Base-by-base conservation (phyloP, 2,797 vertebrate species). In the Cheirogaleus major region DNA sequence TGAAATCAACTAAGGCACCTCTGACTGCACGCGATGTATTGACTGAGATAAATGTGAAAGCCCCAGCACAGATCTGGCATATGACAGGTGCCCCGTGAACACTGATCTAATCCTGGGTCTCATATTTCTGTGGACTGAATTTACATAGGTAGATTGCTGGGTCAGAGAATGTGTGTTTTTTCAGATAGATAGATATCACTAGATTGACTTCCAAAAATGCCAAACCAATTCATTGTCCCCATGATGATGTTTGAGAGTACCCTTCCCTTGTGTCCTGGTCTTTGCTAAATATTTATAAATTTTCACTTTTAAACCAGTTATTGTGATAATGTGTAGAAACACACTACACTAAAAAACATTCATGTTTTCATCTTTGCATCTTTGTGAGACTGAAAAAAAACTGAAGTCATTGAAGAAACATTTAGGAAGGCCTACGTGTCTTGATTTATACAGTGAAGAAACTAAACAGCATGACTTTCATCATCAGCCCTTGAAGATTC, bases 371-470 rank as follows among this genome's bases (percentile, higher is more conserved):
- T 57, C 50, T 80, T 70, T 82, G 32, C 7, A 45, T 52, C 41
- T 89, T 92, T 69, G 83, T 1, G 15, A 86, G n/a, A 41, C 57
- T 72, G 50, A 88, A 95, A 86, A 86, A 80, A 80, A 48, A 73
- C 41, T 3, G 12, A 87, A 95, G 57, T 95, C 82, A 79, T 0
- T 89, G 85, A 76, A 15, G 78, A 96, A 95, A 95, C 76, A 95
- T 94, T 95, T 86, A 72, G 88, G 72, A 75, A 93, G 69, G 35
- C 69, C 48, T 63, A 11, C 0, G 2, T 43, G 69, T 83, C 96
- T 93, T 86, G 88, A 86, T 96, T 97, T 93, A 95, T 43, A 83
- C 85, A 91, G 94, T 86, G 95, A 95, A 93, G 83, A 96, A 96
- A 89, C 57, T 67, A 57, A 88, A 65, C 75, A 93, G 75, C 80